These are phyloP conservation scores for Gastrophysa polygoni DNA, from an alignment of 2,888 invertebrate genomes.

Conservation along the genomic window DNA sequence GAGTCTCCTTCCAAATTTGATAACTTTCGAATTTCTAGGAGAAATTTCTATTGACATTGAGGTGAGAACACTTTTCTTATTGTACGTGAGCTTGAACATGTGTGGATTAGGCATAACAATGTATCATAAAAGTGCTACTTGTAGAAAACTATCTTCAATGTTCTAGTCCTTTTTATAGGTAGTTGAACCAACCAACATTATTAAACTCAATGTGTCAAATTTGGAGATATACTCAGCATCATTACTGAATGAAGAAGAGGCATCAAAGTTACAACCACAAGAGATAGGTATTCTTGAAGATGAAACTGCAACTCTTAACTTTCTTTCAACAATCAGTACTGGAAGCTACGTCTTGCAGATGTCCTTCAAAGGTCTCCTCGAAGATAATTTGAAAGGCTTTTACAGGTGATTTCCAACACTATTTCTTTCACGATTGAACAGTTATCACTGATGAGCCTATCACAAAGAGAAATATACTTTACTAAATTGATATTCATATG, in stretches of 20 bases:
- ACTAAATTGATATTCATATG: no score
- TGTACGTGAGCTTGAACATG: background rate
- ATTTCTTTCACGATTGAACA: no score
- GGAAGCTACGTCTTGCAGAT: constrained; percentile 68
- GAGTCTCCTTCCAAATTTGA: constrained; percentile 10
- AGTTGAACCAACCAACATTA: constrained; percentile 64
- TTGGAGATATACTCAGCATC: constrained; percentile 69
- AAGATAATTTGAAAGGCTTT: constrained; percentile 92
- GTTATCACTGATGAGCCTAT: no score
- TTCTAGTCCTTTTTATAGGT: background rate
- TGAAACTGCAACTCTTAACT: constrained; percentile 72
- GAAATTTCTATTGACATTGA: constrained; percentile 14
- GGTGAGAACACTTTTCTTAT: background rate
- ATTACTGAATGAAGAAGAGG: constrained; percentile 59
- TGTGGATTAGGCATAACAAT: no score
- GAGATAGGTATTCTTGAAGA: constrained; percentile 59
- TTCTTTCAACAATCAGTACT: constrained; percentile 64
- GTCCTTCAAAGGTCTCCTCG: constrained; percentile 81
- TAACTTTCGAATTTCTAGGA: constrained; percentile 11
- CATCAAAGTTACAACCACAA: constrained; percentile 17
- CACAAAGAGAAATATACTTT: no score
- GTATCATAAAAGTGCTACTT: no score
- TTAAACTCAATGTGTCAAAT: constrained; percentile 79
- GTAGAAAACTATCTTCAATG: no score
- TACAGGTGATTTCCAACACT: constrained; percentile 19